These are phyloP conservation scores for Epinotia demarniana DNA, from an alignment of 2,888 invertebrate genomes.

Conservation along the genomic window DNA sequence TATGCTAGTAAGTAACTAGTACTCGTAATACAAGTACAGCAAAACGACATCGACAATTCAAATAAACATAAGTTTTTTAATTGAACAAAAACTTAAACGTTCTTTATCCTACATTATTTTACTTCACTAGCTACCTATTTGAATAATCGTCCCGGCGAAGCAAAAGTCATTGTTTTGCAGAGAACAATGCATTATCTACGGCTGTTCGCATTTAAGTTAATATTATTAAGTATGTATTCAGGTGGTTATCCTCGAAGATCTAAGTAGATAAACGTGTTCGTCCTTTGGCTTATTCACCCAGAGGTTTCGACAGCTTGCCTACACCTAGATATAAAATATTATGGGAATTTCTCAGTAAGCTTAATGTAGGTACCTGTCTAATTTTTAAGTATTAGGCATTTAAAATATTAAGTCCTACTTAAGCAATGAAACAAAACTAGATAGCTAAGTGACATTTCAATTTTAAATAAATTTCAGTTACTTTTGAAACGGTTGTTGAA, in stretches of 20 bases:
- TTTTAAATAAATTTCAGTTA: not conserved
- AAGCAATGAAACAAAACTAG: not conserved
- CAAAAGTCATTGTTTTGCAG: constrained; percentile 30
- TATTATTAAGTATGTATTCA: constrained; percentile 39
- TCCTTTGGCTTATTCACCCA: too few relatives aligned
- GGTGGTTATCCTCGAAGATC: constrained; percentile 30
- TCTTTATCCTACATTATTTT: not conserved
- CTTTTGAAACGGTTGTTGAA: not conserved
- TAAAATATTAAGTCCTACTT: too few relatives aligned
- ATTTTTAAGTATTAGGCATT: too few relatives aligned
- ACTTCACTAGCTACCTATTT: not conserved
- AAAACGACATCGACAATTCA: not conserved
- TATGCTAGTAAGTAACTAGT: too few relatives aligned
- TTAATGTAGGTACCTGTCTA: not conserved
- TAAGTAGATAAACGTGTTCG: not conserved
- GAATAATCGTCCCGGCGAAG: constrained; percentile 16
- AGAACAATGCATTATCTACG: constrained; percentile 43
- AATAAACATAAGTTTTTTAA: not conserved
- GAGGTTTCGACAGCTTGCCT: not conserved
- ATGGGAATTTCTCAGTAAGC: not conserved
- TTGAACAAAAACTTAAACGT: not conserved
- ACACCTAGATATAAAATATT: not conserved
- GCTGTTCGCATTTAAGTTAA: constrained; percentile 31
- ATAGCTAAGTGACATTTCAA: not conserved
- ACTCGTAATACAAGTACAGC: too few relatives aligned